Evolutionary conservation across 2,888 invertebrate species (phyloP).

Genomic region (Nomada flava): DNA sequence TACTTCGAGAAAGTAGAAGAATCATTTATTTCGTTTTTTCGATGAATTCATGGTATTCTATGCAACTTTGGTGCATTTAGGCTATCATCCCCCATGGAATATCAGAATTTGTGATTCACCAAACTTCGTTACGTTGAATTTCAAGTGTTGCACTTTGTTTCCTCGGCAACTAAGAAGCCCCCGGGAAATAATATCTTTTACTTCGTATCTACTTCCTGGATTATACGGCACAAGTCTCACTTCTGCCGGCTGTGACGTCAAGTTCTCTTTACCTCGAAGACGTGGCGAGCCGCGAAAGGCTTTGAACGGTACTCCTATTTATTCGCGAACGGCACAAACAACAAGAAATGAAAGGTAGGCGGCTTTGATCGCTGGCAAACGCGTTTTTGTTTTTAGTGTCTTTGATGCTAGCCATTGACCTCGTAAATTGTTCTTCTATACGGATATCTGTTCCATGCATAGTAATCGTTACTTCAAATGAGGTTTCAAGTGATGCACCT

Average conservation of each 20-base stretch:
- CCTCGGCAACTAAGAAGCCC: slow-evolving; percentile 2
- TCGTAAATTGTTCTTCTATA: background rate
- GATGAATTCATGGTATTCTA: background rate
- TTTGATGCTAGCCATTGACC: background rate
- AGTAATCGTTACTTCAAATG: background rate
- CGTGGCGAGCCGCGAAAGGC: slow-evolving; percentile 18
- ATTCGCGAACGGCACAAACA: slow-evolving; percentile 30
- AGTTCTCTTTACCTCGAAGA: slow-evolving; percentile 20
- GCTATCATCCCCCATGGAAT: background rate
- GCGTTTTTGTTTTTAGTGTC: slow-evolving; percentile 1
- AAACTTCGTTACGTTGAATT: background rate
- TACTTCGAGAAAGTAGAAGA: background rate
- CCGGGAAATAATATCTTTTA: slow-evolving; percentile 29
- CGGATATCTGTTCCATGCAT: too few species aligned
- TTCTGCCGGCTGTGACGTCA: slow-evolving; percentile 19
- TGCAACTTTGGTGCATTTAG: background rate
- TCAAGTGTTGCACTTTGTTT: background rate
- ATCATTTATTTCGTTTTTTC: background rate
- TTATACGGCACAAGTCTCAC: slow-evolving; percentile 28
- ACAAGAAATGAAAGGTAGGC: slow-evolving; percentile 6
- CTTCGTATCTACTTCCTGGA: slow-evolving; percentile 14
- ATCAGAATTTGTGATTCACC: background rate
- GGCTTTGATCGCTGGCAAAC: slow-evolving; percentile 4
- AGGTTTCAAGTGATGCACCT: background rate
- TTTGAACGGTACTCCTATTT: slow-evolving; percentile 20